Base-by-base conservation (phyloP, 2,797 vertebrate species). In the Paguma larvata region DNA sequence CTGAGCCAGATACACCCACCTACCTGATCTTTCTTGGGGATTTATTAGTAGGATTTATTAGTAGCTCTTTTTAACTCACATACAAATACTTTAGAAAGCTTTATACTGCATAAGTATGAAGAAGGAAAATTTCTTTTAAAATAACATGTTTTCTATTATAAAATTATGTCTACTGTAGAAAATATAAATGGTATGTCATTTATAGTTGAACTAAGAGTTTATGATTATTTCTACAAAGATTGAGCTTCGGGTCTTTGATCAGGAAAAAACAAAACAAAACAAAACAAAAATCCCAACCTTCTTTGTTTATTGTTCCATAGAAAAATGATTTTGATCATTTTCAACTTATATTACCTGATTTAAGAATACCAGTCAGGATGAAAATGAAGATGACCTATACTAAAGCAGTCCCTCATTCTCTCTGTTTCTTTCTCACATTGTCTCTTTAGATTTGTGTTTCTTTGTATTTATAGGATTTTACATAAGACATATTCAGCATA, bases 391-490 rank as follows among this genome's bases (percentile, higher is more conserved):
- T 73, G 88, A 46, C n/a, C 75, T 72, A 4, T 70, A 91, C 62
- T 82, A 48, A 79, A 80, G 51, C 27, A 59, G 3, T 63, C 21
- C 88, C 63, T 88, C 41, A 75, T 15, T 72, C 19, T 93, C n/a
- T 56, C 32, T 91, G 10, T 67, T 83, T 65, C 65, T 94, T 79
- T 56, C 41, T 86, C n/a, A 78, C 18, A 38, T 87, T 96, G 44
- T 95, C 48, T 95, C 62, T n/a, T 89, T 62, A 65, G 44, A 48
- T 94, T 67, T 93, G 27, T 90, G 23, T 89, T 93, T 73, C 88
- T 51, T 91, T 79, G 16, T 68, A 9, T 68, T 85, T 68, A 46
- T 53, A 78, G 51, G 30, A 65, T 82, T 94, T 95, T 96, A 77
- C 5, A 65, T 41, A 87, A 93, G 94, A 82, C 23, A 75, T 73